Evolutionary conservation across 2,113 vertebrate species (phyloP).

Genomic region (Hemiprocne comata): DNA sequence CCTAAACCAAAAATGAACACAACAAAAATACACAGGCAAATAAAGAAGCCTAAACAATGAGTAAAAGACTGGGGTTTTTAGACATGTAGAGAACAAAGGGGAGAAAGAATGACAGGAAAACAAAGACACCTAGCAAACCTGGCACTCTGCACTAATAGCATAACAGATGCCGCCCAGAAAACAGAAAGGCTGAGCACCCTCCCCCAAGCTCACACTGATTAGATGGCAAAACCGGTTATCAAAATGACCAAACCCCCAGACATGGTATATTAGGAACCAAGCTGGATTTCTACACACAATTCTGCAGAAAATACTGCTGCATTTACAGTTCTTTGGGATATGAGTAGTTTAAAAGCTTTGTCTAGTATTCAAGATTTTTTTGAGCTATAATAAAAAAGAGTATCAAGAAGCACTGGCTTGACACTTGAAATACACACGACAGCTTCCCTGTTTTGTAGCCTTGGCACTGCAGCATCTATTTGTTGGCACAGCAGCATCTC

Average conservation of each 20-base stretch:
- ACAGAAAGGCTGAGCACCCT: not conserved
- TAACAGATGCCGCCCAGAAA: not conserved
- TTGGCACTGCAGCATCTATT: conserved; percentile 27
- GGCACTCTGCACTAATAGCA: not conserved
- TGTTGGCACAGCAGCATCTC: conserved; percentile 26
- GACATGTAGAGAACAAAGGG: conserved; percentile 21
- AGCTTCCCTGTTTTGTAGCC: not conserved
- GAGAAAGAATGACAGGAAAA: not conserved
- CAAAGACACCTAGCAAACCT: conserved; percentile 30
- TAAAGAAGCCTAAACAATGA: conserved; percentile 13
- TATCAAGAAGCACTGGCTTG: not conserved
- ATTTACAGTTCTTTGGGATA: not conserved
- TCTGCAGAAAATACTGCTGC: not conserved
- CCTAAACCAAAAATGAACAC: conserved; percentile 20
- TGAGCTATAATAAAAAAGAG: not conserved
- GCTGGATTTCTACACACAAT: not conserved
- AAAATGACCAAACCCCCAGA: not conserved
- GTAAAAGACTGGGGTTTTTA: not conserved
- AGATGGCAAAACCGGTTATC: not conserved
- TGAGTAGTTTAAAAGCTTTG: not conserved
- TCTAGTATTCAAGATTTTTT: not conserved
- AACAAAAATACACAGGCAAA: not conserved
- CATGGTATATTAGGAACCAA: not conserved
- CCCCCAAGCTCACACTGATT: not conserved
- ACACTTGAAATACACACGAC: not conserved